These are phyloP conservation scores for Coccyzus lansbergi DNA, from an alignment of 2,797 vertebrate species.

Conservation along the genomic window DNA sequence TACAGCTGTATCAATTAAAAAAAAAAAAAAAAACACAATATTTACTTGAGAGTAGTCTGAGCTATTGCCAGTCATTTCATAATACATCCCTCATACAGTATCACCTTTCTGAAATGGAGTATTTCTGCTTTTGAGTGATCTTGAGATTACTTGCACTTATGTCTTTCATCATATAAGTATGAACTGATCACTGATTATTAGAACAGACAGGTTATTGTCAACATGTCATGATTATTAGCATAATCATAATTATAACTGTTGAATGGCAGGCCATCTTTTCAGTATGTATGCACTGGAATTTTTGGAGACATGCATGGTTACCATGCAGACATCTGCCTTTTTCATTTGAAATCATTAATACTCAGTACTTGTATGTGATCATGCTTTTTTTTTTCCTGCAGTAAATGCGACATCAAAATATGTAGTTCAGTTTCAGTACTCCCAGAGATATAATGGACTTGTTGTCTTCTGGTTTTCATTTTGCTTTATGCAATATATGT, in stretches of 20 bases:
- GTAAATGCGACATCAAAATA: not conserved
- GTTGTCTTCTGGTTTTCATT: not conserved
- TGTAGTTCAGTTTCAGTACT: not conserved
- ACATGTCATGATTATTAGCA: not conserved
- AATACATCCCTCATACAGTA: not conserved
- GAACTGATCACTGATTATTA: not conserved
- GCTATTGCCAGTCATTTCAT: not conserved
- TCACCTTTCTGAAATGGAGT: not conserved
- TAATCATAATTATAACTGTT: not conserved
- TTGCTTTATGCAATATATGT: not conserved
- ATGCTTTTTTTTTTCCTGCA: not conserved
- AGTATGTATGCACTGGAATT: not conserved
- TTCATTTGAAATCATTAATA: not conserved
- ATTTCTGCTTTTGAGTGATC: not conserved
- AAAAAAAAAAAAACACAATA: not conserved
- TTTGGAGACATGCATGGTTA: no score
- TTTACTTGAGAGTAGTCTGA: not conserved
- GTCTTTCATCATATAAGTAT: not conserved
- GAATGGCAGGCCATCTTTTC: not conserved
- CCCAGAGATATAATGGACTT: not conserved
- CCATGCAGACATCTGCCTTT: not conserved
- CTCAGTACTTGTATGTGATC: not conserved
- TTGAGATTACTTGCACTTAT: not conserved
- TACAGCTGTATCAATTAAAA: not conserved
- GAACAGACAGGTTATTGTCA: not conserved